Evolutionary conservation across 2,113 vertebrate genomes (phyloP), one percentile per base, ranked within the genome.

Genomic region (Anser cygnoides): DNA sequence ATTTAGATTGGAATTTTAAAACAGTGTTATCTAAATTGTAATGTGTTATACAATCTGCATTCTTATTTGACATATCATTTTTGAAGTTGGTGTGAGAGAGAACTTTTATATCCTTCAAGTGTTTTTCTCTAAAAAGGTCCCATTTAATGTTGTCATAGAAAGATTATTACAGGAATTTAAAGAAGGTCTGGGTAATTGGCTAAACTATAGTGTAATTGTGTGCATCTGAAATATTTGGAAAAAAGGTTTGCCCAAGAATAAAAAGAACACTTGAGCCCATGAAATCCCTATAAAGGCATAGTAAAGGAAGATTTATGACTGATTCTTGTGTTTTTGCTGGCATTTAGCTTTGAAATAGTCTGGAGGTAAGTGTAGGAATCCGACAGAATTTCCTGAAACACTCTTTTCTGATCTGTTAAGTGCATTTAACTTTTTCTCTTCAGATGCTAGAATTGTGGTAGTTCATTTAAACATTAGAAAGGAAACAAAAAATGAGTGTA

Each of bases 341-440:
- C 55, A 66, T 85, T 91, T 92, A 79, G 49, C 77, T 91, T 93
- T 95, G 87, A 96, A 96, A 88, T 61, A 76, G 44, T 82, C 62
- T 79, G 44, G 46, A 96, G n/a, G 68, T 87, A 76, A 87, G 58
- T 62, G 31, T 77, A 92, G 66, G 49, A 84, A 58, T 72, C 16
- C 82, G 83, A 86, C 44, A 89, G 58, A 41, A 58, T 89, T 95
- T 93, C 90, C 83, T 91, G 70, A 87, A 96, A 73, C 62, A 58
- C 14, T 21, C 26, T 84, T 84, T 90, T 68, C 57, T 29, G 76
- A 33, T 57, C 28, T 86, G 23, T 11, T 89, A 43, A 73, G 54
- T 91, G 49, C 54, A 73, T 62, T 94, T 95, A 93, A 87, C 70
- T 86, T 87, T 94, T 90, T 87, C 14, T 25, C 74, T 87, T 80